Percentiles rank a stretch among this genome's conserved stretches.
Conservation (phyloP, 1,140 invertebrate genomes). For the Drosophila fuyamai region DNA sequence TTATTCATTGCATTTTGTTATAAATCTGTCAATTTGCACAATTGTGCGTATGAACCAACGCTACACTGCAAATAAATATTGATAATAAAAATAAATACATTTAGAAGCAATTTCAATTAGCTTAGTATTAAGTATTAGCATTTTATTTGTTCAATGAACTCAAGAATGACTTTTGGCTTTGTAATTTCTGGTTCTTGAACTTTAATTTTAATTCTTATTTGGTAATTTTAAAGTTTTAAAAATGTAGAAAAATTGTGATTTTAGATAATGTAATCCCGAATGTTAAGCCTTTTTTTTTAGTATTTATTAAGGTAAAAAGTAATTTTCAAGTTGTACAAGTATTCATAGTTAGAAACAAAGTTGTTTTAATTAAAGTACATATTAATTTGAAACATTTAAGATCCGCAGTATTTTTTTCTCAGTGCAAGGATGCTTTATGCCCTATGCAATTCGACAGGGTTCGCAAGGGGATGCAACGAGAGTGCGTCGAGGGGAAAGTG, state of each 20-base stretch:
- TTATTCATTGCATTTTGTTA: slow-evolving; percentile 81
- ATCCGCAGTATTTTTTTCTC: not conserved
- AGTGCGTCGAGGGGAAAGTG: slow-evolving; percentile 1
- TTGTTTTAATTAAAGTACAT: too few species aligned
- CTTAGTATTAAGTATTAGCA: too few species aligned
- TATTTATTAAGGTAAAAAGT: not conserved
- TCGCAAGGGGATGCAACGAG: slow-evolving; percentile 16
- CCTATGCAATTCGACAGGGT: slow-evolving; percentile 35
- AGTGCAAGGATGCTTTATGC: slow-evolving; percentile 19
- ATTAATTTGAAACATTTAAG: not conserved
- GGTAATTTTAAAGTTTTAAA: too few species aligned
- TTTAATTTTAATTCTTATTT: too few species aligned
- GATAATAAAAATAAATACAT: not conserved
- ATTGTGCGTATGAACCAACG: slow-evolving; percentile 63
- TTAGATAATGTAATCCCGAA: too few species aligned
- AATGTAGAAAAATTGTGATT: too few species aligned
- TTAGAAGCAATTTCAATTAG: not conserved
- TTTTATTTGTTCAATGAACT: too few species aligned
- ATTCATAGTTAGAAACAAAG: too few species aligned
- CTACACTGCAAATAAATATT: slow-evolving; percentile 28
- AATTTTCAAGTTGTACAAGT: too few species aligned
- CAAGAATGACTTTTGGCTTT: too few species aligned
- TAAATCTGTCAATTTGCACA: slow-evolving; percentile 83
- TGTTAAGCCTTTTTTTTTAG: too few species aligned
- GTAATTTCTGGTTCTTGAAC: not conserved